Conservation (phyloP, 2,113 vertebrate genomes). For the Todiramphus saurophagus region DNA sequence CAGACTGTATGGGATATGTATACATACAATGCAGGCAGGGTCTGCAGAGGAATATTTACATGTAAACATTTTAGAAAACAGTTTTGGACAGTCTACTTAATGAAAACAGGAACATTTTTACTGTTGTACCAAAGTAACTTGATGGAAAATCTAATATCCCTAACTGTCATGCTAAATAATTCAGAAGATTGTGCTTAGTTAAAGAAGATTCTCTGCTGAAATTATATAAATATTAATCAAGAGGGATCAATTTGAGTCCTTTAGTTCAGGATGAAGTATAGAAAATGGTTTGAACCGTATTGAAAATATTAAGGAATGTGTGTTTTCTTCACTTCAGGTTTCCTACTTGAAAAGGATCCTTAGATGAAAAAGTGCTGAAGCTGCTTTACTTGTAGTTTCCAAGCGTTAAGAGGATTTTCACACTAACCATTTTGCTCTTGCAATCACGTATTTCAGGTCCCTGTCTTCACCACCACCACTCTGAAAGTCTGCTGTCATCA, state of each 20-base stretch:
- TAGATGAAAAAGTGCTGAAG: not conserved
- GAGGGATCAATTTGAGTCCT: not conserved
- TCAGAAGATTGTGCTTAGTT: not conserved
- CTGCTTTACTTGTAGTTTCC: not conserved
- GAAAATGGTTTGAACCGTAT: not conserved
- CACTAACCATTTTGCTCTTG: not conserved
- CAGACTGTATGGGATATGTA: not conserved
- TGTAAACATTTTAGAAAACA: not conserved
- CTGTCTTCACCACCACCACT: not conserved
- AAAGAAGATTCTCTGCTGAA: not conserved
- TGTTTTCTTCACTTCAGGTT: not conserved
- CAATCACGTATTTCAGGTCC: not conserved
- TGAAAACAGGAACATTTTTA: not conserved
- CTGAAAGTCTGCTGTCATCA: not conserved
- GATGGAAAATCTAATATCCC: not conserved
- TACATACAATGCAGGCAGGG: not conserved
- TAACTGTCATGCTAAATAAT: not conserved
- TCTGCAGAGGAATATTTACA: not conserved
- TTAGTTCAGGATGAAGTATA: not conserved
- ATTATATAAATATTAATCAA: not conserved
- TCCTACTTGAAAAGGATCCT: not conserved
- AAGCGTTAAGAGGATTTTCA: not conserved
- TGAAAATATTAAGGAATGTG: not conserved
- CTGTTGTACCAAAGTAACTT: not conserved
- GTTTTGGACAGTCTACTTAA: not conserved